These are phyloP conservation scores for Ostrea edulis DNA, from an alignment of 1,140 invertebrate genomes.

Conservation along the genomic window DNA sequence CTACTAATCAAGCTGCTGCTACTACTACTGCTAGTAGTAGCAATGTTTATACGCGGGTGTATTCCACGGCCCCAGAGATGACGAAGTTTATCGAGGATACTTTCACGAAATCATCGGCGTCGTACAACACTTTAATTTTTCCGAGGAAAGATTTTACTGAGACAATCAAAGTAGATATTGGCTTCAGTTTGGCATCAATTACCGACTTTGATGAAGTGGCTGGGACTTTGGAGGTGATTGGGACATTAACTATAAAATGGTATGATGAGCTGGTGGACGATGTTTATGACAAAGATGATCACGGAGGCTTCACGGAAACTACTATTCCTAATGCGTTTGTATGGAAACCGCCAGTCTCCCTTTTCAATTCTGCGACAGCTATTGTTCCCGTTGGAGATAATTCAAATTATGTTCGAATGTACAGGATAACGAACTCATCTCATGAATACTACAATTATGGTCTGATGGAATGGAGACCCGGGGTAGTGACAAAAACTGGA, in stretches of 20 bases:
- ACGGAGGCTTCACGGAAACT: slow-evolving; percentile 50
- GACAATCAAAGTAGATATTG: slow-evolving; percentile 40
- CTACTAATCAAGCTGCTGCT: no score
- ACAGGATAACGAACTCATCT: neutral
- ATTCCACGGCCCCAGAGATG: neutral
- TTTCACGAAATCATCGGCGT: slow-evolving; percentile 33
- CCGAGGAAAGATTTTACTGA: slow-evolving; percentile 20
- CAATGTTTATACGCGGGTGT: neutral
- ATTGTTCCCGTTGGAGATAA: slow-evolving; percentile 46
- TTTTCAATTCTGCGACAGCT: slow-evolving; percentile 51
- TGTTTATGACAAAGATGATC: slow-evolving; percentile 28
- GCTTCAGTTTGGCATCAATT: slow-evolving; percentile 42
- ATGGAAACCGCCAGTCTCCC: slow-evolving; percentile 48
- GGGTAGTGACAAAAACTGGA: slow-evolving; percentile 48
- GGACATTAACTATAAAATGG: slow-evolving; percentile 47
- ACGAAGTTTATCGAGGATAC: slow-evolving; percentile 28
- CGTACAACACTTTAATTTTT: slow-evolving; percentile 43
- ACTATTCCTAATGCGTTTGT: slow-evolving; percentile 43
- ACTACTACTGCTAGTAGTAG: neutral
- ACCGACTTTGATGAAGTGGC: slow-evolving; percentile 54
- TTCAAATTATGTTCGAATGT: slow-evolving; percentile 39
- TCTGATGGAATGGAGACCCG: slow-evolving; percentile 46
- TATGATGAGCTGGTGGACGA: slow-evolving; percentile 42
- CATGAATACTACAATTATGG: neutral
- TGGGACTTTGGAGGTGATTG: slow-evolving; percentile 52